Evolutionary conservation across 35 echinoderm and acorn worm genomes (phyloP), one percentile per base, ranked within the genome.

Genomic region (Apostichopus parvimensis): DNA sequence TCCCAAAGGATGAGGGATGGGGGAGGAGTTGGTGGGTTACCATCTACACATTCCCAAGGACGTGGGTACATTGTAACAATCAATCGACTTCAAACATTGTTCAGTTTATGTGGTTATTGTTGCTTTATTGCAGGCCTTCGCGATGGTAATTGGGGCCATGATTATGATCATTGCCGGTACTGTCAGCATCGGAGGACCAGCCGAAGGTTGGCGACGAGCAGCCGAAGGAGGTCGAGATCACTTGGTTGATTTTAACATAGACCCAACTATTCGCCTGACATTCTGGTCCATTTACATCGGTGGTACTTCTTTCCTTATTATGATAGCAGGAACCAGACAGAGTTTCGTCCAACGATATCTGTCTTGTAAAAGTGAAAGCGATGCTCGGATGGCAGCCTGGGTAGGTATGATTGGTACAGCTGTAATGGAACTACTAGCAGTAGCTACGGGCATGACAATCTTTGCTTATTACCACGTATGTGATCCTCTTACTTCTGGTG

Each of bases 131-230:
- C 18, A 87, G 84, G 84, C 56, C 12, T 61, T 62, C 56, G 15
- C 20, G 5, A 91, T 91, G 89, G n/a, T 79, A 6, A 79, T 60
- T n/a, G 89, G 89, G 1, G 53, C 77, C 1, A 25, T 18, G 6
- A 54, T 91, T 7, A 76, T 91, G 52, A 91, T 57, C 73, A 91
- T 91, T 60, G 89, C 57, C 8, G 89, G 89, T 60, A 78, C 89
- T 1, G 54, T 60, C 59, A 54, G 57, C 2, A 78, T 59, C 10
- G 89, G 89, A 77, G 89, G 89, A 14, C 15, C 68, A 18, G 10
- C 45, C 75, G 89, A 91, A 53, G 89, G 89, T 12, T 91, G 89
- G 89, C 34, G 75, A 22, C 72, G 89, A 54, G 54, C 89, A 15
- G 89, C 28, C 18, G 89, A 91, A 79, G 89, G 89, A 55, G 89